Conservation (phyloP, 2,797 vertebrate species). For the Poeciliopsis presidionis region DNA sequence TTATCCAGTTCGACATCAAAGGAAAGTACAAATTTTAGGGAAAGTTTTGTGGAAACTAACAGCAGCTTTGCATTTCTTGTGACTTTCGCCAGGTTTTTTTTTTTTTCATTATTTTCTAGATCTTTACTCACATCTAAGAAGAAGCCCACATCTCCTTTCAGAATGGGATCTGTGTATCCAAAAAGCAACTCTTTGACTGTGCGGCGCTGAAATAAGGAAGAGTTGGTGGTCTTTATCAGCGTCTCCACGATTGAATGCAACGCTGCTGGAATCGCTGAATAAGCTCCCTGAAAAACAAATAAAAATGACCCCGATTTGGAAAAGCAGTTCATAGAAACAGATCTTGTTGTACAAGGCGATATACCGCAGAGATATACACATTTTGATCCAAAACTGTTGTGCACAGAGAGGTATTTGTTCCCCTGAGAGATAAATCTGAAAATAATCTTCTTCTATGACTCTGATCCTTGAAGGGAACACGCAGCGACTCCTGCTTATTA, state of each 20-base stretch:
- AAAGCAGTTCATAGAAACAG: not conserved
- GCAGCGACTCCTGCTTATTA: not conserved
- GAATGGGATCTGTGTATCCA: constrained; percentile 89
- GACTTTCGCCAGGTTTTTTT: not conserved
- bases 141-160: constrained; percentile 71
- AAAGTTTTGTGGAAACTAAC: not conserved
- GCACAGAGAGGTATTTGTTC: constrained; percentile 9
- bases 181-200: constrained; percentile 89
- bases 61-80: not conserved
- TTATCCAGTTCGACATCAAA: not conserved
- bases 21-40: not conserved
- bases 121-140: constrained; percentile 85
- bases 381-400: constrained; percentile 6
- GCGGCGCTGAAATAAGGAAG: constrained; percentile 86
- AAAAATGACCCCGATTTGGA: constrained; percentile 14
- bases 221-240: constrained; percentile 72
- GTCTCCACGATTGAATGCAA: constrained; percentile 59
- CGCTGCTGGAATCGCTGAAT: constrained; percentile 58
- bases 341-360: not conserved
- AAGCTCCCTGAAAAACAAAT: constrained; percentile 78
- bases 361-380: not conserved
- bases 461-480: not conserved
- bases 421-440: constrained; percentile 22
- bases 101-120: not conserved
- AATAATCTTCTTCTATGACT: constrained; percentile 35